A percentile compares a stretch with the other conserved stretches of the same genome.
These are phyloP conservation scores for Xerus rutilus DNA, from an alignment of 2,797 vertebrate genomes.

Conservation along the genomic window DNA sequence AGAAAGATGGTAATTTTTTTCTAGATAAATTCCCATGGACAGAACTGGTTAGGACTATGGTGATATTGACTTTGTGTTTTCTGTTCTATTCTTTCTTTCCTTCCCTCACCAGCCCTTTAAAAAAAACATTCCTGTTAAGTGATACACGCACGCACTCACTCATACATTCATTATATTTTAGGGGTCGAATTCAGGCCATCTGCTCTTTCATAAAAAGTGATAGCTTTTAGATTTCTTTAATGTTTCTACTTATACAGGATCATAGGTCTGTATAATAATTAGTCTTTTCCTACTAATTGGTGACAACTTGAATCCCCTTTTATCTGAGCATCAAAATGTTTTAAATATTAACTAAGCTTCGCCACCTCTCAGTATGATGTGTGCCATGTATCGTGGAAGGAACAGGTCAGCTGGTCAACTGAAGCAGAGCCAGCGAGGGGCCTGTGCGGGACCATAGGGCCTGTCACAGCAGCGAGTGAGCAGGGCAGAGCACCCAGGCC, in stretches of 20 bases:
- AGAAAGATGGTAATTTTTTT: not conserved
- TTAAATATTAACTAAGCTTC: constrained; percentile 78
- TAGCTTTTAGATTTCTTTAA: constrained; percentile 79
- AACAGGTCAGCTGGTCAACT: constrained; percentile 15
- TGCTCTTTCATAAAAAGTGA: constrained; percentile 75
- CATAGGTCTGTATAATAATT: constrained; percentile 83
- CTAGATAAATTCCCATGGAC: not conserved
- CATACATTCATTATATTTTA: constrained; percentile 10
- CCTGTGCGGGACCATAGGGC: rapidly evolving
- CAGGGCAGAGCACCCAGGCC: not conserved
- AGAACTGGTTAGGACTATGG: not conserved
- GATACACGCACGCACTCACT: not conserved
- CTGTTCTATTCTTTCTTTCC: not conserved
- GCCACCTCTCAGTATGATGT: not conserved
- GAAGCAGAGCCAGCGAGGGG: not conserved
- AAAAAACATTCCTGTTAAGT: not conserved
- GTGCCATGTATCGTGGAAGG: not conserved
- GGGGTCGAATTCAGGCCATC: constrained; percentile 71
- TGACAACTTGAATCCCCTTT: constrained; percentile 78
- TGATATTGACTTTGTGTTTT: not conserved
- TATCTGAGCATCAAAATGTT: constrained; percentile 76
- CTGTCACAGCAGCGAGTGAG: not conserved
- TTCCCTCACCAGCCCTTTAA: not conserved
- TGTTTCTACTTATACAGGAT: constrained; percentile 82
- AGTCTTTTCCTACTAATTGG: constrained; percentile 80